Base-by-base conservation (phyloP, 35 echinoderm and acorn worm genomes). In the Heliocidaris erythrogramma region DNA sequence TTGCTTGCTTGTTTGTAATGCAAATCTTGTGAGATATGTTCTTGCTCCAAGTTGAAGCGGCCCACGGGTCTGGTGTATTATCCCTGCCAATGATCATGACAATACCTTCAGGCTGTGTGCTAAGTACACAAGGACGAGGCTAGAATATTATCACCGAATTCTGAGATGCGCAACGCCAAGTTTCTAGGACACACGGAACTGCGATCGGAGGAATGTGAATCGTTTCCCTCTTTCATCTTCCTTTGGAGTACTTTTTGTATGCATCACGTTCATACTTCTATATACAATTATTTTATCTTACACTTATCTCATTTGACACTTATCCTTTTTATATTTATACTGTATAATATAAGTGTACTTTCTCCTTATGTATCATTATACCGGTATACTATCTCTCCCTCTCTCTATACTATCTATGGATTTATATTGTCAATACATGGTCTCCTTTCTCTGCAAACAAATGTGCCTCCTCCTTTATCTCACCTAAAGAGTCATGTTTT, bases 41-140 rank as follows among this genome's bases (percentile, higher is more conserved):
- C 65, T 78, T 78, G 27, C 21, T n/a, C 65, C 59, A 18, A n/a
- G 65, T 29, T 24, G 65, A 78, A 5, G 65, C 65, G 65, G 65
- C 65, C 18, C 21, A 78, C 14, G 27, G 17, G 65, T 78, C 65
- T 78, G 27, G 65, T 78, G 65, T 78, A 78, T 78, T 78, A 78
- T 78, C 65, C 65, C 18, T 78, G 65, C 65, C 65, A 78, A 18
- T 78, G 65, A 78, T 27, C 65, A 78, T 78, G 65, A 78, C 65
- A 78, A 78, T 78, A 78, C 65, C 65, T 24, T 21, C 27, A 78
- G 65, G 65, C 21, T n/a, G 65, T 78, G 65, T 78, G 27, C 65
- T 78, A 78, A 78, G 65, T 78, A 78, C 65, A 78, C 65, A 78
- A 78, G 65, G 65, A 78, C 27, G 65, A 78, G 65, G 65, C 65